Conservation (phyloP, 2,888 invertebrate species). For the Meloe dianella region DNA sequence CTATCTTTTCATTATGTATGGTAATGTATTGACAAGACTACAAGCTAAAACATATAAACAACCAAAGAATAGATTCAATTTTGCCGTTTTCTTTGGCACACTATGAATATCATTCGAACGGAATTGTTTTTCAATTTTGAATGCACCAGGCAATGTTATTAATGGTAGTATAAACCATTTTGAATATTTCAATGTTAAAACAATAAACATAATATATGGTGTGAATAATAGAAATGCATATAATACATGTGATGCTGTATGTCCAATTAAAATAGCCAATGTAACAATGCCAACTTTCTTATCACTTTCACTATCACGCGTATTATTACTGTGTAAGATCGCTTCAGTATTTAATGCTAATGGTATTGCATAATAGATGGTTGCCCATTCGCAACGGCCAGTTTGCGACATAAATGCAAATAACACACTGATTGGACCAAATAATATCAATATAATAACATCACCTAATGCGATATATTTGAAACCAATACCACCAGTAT, state of each 20-base stretch:
- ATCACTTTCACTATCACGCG: conserved; percentile 88
- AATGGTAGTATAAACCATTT: conserved; percentile 89
- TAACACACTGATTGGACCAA: conserved; percentile 92
- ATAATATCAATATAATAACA: conserved; percentile 87
- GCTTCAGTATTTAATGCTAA: conserved; percentile 94
- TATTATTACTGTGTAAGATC: conserved; percentile 94
- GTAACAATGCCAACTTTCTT: conserved; percentile 91
- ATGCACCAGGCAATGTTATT: conserved; percentile 85
- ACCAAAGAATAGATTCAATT: conserved; percentile 89
- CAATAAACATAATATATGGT: conserved; percentile 89
- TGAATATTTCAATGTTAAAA: conserved; percentile 83
- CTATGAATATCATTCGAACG: conserved; percentile 78
- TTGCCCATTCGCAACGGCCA: conserved; percentile 87
- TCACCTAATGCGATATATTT: conserved; percentile 96
- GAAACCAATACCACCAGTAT: conserved; percentile 94
- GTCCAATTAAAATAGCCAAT: conserved; percentile 90
- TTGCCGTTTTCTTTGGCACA: conserved; percentile 88
- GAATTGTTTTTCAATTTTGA: conserved; percentile 88
- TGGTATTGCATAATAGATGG: conserved; percentile 92
- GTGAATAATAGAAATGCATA: conserved; percentile 89
- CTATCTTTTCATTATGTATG: conserved; percentile 62
- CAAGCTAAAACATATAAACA: conserved; percentile 87
- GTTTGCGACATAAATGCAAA: conserved; percentile 94
- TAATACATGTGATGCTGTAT: conserved; percentile 87
- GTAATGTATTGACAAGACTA: conserved; percentile 71